These are phyloP conservation scores for Octonoba sinensis DNA, from an alignment of 2,888 invertebrate genomes.

Conservation along the genomic window DNA sequence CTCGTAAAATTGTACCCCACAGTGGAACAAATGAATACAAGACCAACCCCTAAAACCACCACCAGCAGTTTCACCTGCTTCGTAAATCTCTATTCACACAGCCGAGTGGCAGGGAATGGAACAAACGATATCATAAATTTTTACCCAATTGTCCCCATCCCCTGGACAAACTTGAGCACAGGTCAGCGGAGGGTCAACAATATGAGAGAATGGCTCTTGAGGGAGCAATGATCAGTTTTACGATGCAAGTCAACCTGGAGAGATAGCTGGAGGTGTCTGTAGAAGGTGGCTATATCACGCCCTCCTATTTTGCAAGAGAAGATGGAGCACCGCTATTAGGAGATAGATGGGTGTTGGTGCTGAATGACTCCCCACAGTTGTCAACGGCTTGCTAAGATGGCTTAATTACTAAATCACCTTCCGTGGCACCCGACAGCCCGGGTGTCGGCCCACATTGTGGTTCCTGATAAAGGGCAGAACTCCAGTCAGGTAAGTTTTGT, in stretches of 20 bases:
- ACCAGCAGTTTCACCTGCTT: too few relatives aligned
- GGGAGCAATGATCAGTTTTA: constrained; percentile 30
- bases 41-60: too few relatives aligned
- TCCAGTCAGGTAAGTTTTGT: not conserved
- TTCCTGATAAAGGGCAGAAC: not conserved
- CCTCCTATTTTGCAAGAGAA: constrained; percentile 28
- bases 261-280: not conserved
- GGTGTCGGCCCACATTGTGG: constrained; percentile 16
- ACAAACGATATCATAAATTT: constrained; percentile 24
- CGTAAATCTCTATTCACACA: too few relatives aligned
- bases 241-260: constrained; percentile 1
- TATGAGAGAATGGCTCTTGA: not conserved
- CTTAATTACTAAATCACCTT: constrained; percentile 45
- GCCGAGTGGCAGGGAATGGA: too few relatives aligned
- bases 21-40: too few relatives aligned
- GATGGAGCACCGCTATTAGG: constrained; percentile 44
- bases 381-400: constrained; percentile 30
- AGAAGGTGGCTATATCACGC: constrained; percentile 11
- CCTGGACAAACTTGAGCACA: too few relatives aligned
- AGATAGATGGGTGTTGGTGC: constrained; percentile 34
- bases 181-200: constrained; percentile 18
- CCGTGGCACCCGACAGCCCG: not conserved
- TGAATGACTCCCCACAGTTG: constrained; percentile 13
- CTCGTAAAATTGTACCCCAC: not conserved
- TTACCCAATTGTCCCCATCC: not conserved